A percentile compares a stretch with the other conserved stretches of the same genome.
Conservation (phyloP, 2,113 vertebrate genomes). For the Microcebus lehilahytsara region DNA sequence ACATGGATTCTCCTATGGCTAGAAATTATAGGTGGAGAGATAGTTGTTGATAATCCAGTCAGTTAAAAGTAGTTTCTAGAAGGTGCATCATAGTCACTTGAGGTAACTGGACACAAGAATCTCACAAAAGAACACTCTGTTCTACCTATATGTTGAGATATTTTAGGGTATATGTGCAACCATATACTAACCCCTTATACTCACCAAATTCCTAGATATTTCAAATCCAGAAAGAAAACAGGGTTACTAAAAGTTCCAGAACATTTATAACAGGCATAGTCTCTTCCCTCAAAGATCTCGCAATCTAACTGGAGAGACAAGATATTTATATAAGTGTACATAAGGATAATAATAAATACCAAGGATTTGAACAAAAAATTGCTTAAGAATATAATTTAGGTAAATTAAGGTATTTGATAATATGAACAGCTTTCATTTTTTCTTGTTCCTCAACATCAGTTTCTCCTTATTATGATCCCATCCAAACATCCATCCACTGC, state of each 20-base stretch:
- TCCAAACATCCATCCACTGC: neutral
- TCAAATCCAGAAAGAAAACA: neutral
- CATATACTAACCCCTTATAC: neutral
- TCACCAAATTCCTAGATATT: neutral
- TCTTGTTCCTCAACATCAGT: neutral
- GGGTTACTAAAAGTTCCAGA: neutral
- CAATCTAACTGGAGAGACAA: neutral
- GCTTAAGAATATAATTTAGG: neutral
- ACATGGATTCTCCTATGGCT: neutral
- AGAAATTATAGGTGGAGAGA: neutral
- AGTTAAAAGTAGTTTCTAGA: slow-evolving; percentile 6
- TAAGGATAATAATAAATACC: neutral
- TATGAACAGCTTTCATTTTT: neutral
- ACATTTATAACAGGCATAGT: neutral
- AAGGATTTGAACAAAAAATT: slow-evolving; percentile 12
- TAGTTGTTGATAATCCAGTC: neutral
- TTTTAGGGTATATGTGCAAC: neutral
- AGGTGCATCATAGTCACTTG: neutral
- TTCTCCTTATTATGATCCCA: neutral
- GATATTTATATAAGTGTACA: neutral
- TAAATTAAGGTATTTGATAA: neutral
- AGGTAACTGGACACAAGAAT: neutral
- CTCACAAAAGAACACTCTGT: neutral
- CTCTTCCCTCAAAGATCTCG: neutral
- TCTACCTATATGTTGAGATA: neutral